A percentile compares a stretch with the other conserved stretches of the same genome.
These are phyloP conservation scores for Perdita meconis DNA, from an alignment of 2,888 invertebrate genomes.

Conservation along the genomic window DNA sequence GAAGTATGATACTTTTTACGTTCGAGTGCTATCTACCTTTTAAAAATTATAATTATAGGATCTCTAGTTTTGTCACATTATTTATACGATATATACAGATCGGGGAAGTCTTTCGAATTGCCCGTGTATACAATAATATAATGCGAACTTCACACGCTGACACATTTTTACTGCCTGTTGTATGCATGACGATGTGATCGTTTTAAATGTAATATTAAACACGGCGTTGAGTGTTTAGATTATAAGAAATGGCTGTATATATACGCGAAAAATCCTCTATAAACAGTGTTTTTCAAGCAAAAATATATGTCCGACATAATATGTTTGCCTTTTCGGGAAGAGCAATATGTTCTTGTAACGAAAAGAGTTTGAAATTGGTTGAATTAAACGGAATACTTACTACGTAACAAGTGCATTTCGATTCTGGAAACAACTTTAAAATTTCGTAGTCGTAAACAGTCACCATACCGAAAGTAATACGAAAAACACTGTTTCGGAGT, in stretches of 20 bases:
- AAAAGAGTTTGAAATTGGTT: background rate
- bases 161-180: conserved; percentile 4
- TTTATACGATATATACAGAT: conserved; percentile 72
- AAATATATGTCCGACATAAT: background rate
- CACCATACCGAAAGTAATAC: no score
- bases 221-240: conserved; percentile 7
- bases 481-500: background rate
- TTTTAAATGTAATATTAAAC: conserved; percentile 21
- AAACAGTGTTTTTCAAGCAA: conserved; percentile 24
- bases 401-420: background rate
- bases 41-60: conserved; percentile 61
- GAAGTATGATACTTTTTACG: conserved; percentile 58
- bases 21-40: conserved; percentile 51
- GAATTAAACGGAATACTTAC: background rate
- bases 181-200: background rate
- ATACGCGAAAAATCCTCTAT: conserved; percentile 1
- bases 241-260: conserved; percentile 16
- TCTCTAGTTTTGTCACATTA: conserved; percentile 53
- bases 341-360: background rate
- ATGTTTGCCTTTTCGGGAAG: background rate
- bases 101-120: conserved; percentile 46
- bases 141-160: conserved; percentile 22
- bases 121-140: conserved; percentile 24
- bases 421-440: no score
- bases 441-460: no score